These are phyloP conservation scores for Virgularia gustaviana DNA, from an alignment of 92 coral and sea anemone genomes.

Conservation along the genomic window DNA sequence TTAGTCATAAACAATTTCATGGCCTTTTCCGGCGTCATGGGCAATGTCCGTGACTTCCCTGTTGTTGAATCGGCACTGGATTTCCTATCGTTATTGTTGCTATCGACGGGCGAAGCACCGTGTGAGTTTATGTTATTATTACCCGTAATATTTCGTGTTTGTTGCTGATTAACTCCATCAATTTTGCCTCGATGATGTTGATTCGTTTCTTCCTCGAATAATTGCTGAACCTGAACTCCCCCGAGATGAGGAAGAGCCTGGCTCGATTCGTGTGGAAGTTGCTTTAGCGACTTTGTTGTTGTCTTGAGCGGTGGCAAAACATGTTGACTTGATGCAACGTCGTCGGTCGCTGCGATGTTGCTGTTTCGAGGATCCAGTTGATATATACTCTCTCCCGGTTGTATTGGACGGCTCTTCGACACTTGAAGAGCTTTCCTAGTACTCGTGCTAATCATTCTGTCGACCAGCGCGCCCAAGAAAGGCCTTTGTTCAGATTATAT, in stretches of 20 bases:
- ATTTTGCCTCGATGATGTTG: slow-evolving; percentile 76
- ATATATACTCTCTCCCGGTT: slow-evolving; percentile 84
- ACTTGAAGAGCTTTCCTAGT: slow-evolving; percentile 86
- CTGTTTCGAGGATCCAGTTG: slow-evolving; percentile 81
- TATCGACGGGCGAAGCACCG: slow-evolving; percentile 71
- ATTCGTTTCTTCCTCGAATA: slow-evolving; percentile 97
- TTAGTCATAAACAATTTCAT: slow-evolving; percentile 96
- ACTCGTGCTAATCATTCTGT: slow-evolving; percentile 74
- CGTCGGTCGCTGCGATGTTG: slow-evolving; percentile 41
- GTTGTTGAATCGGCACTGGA: slow-evolving; percentile 47
- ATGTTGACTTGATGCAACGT: slow-evolving; percentile 40
- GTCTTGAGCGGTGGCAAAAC: slow-evolving; percentile 92
- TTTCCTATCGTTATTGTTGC: slow-evolving; percentile 75
- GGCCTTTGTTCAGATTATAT: slow-evolving; percentile 30
- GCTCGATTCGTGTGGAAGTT: slow-evolving; percentile 66
- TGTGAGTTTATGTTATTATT: slow-evolving; percentile 48
- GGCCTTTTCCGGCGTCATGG: slow-evolving; percentile 86
- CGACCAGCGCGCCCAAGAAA: slow-evolving; percentile 44
- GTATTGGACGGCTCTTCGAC: slow-evolving; percentile 75
- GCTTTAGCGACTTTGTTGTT: slow-evolving; percentile 84
- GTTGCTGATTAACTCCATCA: slow-evolving; percentile 61
- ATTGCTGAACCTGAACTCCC: slow-evolving; percentile 99
- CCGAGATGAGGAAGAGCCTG: slow-evolving; percentile 81
- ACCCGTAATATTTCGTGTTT: too few relatives aligned
- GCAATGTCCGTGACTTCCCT: slow-evolving; percentile 69